A percentile compares a stretch with the other conserved stretches of the same genome.
Evolutionary conservation across 2,113 vertebrate genomes (phyloP).

Genomic region (Entosphenus tridentatus): DNA sequence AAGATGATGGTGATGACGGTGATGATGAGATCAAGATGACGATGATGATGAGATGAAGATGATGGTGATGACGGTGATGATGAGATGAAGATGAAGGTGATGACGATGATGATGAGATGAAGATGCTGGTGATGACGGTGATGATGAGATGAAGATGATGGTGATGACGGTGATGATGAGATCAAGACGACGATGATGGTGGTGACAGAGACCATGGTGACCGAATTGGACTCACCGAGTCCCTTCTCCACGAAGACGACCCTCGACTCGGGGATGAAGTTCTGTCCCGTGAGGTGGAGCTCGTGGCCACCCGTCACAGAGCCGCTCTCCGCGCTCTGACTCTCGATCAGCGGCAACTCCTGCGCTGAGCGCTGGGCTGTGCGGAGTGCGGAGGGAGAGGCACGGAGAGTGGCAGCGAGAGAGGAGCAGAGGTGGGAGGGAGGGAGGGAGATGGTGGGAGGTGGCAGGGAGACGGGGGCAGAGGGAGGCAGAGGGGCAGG

Average conservation of each 20-base stretch:
- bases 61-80: too few relatives aligned
- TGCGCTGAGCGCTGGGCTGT: conserved; percentile 71
- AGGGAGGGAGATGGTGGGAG: not conserved
- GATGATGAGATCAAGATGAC: too few relatives aligned
- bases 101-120: too few relatives aligned
- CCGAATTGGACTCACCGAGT: conserved; percentile 26
- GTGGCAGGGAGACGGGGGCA: not conserved
- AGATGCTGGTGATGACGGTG: too few relatives aligned
- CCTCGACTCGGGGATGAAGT: conserved; percentile 57
- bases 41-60: too few relatives aligned
- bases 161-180: too few relatives aligned
- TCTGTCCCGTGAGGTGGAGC: conserved; percentile 41
- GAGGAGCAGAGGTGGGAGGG: not conserved
- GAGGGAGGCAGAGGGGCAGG: not conserved
- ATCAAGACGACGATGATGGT: too few relatives aligned
- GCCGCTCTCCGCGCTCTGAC: conserved; percentile 40
- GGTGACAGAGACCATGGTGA: not conserved
- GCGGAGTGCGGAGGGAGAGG: not conserved
- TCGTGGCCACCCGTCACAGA: conserved; percentile 52
- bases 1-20: too few relatives aligned
- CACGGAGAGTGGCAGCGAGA: conserved; percentile 9
- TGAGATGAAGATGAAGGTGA: too few relatives aligned
- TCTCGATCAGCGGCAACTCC: conserved; percentile 63
- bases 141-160: too few relatives aligned
- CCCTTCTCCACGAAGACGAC: conserved; percentile 63